Percentiles rank a stretch among this genome's conserved stretches.
These are phyloP conservation scores for Polypterus bichir DNA, from an alignment of 2,113 vertebrate genomes.

Conservation along the genomic window DNA sequence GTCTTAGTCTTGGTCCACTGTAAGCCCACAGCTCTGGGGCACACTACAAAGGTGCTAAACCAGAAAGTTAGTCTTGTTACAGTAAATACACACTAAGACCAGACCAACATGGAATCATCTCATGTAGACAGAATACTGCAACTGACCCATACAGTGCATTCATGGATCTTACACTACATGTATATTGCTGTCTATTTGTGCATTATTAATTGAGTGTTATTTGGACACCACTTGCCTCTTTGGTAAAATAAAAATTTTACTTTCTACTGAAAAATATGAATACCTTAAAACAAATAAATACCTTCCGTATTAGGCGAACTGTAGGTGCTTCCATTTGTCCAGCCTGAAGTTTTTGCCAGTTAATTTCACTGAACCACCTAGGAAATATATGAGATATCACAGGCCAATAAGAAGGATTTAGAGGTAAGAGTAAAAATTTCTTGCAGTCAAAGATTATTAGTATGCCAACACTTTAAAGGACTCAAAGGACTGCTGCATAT, in stretches of 20 bases:
- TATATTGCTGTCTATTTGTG: too few relatives aligned
- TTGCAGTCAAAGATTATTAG: background rate
- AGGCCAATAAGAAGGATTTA: background rate
- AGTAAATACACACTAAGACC: too few relatives aligned
- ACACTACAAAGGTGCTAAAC: too few relatives aligned
- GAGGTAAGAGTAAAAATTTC: background rate
- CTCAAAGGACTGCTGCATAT: background rate
- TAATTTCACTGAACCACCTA: slow-evolving; percentile 59
- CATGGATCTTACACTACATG: background rate
- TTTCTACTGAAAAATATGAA: background rate
- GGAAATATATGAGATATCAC: background rate
- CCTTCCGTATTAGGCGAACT: slow-evolving; percentile 48
- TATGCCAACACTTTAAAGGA: background rate
- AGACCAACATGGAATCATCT: background rate
- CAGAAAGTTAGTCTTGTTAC: too few relatives aligned
- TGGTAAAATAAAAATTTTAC: background rate
- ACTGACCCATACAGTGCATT: background rate
- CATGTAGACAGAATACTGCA: background rate
- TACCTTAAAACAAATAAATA: slow-evolving; percentile 8
- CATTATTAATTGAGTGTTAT: too few relatives aligned
- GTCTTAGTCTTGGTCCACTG: too few relatives aligned
- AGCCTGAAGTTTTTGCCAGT: slow-evolving; percentile 57
- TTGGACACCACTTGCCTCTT: background rate
- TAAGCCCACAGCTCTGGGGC: too few relatives aligned
- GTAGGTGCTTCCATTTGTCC: slow-evolving; percentile 55